Percentiles rank a stretch among this genome's conserved stretches.
phyloP scores from a whole-genome alignment of 2,797 vertebrate genomes.

The Smutsia gigantea region DNA sequence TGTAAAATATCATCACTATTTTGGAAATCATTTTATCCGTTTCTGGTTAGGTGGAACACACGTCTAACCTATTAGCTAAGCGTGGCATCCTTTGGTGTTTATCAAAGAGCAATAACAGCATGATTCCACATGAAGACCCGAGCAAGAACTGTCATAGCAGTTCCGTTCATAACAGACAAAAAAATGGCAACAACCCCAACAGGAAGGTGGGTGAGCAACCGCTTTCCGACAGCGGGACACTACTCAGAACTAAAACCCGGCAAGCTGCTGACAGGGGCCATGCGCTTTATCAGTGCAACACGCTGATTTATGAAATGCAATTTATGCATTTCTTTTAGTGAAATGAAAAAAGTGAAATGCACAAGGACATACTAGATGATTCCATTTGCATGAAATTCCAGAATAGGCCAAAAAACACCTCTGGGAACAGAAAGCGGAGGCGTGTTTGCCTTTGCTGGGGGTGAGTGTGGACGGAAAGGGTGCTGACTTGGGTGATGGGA shows the following conservation, averaged over 20 bases:
- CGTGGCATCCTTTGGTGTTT: neutral
- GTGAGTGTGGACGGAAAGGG: neutral
- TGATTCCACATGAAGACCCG: neutral
- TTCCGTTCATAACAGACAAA: neutral
- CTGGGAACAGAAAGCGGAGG: neutral
- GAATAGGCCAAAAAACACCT: neutral
- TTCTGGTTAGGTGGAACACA: neutral
- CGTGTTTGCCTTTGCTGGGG: no score
- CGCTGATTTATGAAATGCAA: neutral
- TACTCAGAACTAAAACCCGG: neutral
- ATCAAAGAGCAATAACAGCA: neutral
- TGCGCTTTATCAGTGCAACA: no score
- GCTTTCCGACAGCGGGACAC: neutral
- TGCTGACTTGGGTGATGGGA: neutral
- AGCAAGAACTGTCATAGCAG: neutral
- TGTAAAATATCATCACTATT: neutral
- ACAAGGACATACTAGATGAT: no score
- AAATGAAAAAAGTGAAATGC: neutral
- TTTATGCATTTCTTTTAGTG: no score
- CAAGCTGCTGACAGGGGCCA: fast-evolving
- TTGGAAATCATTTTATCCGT: neutral
- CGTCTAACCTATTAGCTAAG: neutral
- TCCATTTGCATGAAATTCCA: neutral
- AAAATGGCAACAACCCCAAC: neutral
- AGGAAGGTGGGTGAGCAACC: neutral